Evolutionary conservation across 2,797 vertebrate genomes (phyloP).

Genomic region (Onychomys leucogaster): DNA sequence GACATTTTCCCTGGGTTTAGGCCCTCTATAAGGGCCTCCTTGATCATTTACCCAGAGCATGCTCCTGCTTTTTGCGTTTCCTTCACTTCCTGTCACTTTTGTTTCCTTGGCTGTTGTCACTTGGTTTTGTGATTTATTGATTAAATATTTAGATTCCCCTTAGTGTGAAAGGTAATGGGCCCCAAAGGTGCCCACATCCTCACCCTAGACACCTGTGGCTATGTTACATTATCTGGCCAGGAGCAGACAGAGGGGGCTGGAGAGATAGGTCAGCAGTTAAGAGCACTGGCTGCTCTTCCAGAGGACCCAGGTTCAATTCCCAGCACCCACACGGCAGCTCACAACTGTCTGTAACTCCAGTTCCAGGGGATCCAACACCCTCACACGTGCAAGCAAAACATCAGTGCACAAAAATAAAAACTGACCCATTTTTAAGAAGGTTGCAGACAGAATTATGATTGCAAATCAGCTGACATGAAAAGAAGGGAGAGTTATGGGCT

Average conservation of each 20-base stretch:
- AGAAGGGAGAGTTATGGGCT: background rate
- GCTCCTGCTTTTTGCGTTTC: background rate
- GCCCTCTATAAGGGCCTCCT: background rate
- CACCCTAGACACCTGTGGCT: slow-evolving; percentile 8
- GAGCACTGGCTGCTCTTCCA: background rate
- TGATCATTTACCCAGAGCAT: background rate
- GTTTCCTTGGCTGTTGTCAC: background rate
- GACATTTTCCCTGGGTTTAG: background rate
- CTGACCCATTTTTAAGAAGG: background rate
- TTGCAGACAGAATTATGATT: background rate
- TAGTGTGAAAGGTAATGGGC: background rate
- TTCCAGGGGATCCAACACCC: background rate
- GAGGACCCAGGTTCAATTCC: background rate
- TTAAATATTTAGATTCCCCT: slow-evolving; percentile 48
- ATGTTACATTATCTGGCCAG: background rate
- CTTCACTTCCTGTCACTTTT: background rate
- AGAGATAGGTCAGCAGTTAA: too few relatives aligned
- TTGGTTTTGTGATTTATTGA: slow-evolving; percentile 15
- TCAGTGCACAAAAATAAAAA: background rate
- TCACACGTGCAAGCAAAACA: too few relatives aligned
- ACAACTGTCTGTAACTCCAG: background rate
- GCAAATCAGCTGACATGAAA: background rate
- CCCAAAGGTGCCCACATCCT: background rate
- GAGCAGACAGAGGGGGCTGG: background rate
- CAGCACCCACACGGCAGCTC: background rate